Evolutionary conservation across 1,140 invertebrate species (phyloP).

Genomic region (Penaeus indicus): DNA sequence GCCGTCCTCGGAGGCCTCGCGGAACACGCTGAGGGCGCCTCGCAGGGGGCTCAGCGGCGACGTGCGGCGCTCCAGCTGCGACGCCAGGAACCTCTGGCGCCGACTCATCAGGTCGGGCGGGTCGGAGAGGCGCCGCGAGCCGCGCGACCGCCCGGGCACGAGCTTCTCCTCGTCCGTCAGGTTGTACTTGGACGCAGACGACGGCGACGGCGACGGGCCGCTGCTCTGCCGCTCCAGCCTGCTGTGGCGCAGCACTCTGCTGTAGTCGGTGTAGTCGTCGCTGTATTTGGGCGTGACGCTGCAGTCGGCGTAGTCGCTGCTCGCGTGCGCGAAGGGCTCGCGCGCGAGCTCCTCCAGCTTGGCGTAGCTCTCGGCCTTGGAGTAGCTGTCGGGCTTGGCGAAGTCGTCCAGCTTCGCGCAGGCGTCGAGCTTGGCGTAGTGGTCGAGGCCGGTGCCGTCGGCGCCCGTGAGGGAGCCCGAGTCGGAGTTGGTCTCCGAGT

Average conservation of each 20-base stretch:
- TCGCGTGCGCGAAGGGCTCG: neutral
- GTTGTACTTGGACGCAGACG: constrained; percentile 2
- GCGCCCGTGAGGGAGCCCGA: constrained; percentile 68
- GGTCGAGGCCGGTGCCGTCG: constrained; percentile 59
- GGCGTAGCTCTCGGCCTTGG: constrained; percentile 29
- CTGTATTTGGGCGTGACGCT: neutral
- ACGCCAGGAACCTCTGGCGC: constrained; percentile 60
- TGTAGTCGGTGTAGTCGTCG: constrained; percentile 27
- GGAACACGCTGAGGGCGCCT: constrained; percentile 44
- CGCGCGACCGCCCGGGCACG: constrained; percentile 47
- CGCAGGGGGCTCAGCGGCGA: constrained; percentile 51
- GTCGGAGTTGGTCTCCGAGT: constrained; percentile 69
- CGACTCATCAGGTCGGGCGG: constrained; percentile 57
- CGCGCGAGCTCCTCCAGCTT: constrained; percentile 9
- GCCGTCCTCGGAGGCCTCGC: constrained; percentile 33
- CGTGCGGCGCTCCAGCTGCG: constrained; percentile 58
- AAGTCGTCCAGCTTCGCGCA: constrained; percentile 4
- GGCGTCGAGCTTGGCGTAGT: constrained; percentile 44
- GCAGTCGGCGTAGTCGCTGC: neutral
- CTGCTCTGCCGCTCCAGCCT: constrained; percentile 18
- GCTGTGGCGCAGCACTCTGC: constrained; percentile 23
- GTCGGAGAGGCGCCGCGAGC: constrained; percentile 54
- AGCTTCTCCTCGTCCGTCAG: constrained; percentile 65
- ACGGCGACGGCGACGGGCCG: neutral
- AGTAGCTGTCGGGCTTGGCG: neutral